A percentile compares a stretch with the other conserved stretches of the same genome.
Evolutionary conservation across 2,888 invertebrate genomes (phyloP).

Genomic region (Coenonympha glycerion): DNA sequence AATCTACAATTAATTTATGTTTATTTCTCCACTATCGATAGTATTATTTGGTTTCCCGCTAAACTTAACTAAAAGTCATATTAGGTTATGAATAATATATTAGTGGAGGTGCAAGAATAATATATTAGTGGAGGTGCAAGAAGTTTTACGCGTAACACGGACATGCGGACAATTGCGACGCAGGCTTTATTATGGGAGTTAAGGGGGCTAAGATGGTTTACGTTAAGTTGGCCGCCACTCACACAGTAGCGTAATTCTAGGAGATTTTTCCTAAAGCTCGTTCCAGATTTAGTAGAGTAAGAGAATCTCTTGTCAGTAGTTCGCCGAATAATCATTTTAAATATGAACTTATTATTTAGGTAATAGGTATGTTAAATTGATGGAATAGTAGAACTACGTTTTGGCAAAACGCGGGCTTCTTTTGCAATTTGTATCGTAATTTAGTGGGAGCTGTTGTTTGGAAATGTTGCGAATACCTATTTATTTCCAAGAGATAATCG

Average conservation of each 20-base stretch:
- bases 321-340: too few species aligned
- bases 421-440: too few species aligned
- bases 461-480: too few species aligned
- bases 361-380: too few species aligned
- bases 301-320: too few species aligned
- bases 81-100: conserved; percentile 58
- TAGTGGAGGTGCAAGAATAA: conserved; percentile 57
- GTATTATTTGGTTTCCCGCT: conserved; percentile 11
- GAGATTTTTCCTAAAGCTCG: background rate
- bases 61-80: conserved; percentile 37
- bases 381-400: too few species aligned
- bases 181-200: conserved; percentile 70
- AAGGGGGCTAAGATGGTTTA: conserved; percentile 68
- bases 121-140: conserved; percentile 55
- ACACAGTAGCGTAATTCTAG: conserved; percentile 39
- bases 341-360: too few species aligned
- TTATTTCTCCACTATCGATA: conserved; percentile 8
- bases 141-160: conserved; percentile 74
- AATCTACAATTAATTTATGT: conserved; percentile 5
- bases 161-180: conserved; percentile 70
- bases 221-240: conserved; percentile 45
- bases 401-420: too few species aligned
- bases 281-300: too few species aligned
- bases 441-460: too few species aligned
- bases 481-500: too few species aligned